phyloP scores from a whole-genome alignment of 2,888 invertebrate species.

The Aspidiotus rigidus region DNA sequence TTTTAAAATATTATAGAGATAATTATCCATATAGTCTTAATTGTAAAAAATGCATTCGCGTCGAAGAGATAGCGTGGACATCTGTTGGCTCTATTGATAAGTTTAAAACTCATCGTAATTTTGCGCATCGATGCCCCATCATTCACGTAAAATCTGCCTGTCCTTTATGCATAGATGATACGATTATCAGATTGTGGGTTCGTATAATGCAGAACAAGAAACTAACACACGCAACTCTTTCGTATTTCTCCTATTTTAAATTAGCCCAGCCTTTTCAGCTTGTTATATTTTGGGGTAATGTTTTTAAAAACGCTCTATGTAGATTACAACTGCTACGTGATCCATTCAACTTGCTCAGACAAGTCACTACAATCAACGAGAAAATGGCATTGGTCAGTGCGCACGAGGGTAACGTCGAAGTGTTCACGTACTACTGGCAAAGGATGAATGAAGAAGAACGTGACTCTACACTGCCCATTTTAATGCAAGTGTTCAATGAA shows the following conservation, averaged over 20 bases:
- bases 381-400: conserved; percentile 10
- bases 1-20: conserved; percentile 19
- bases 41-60: conserved; percentile 18
- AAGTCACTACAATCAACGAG: conserved; percentile 5
- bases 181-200: conserved; percentile 23
- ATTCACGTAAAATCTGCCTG: conserved; percentile 16
- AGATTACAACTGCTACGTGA: conserved; percentile 12
- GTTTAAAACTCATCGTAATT: conserved; percentile 21
- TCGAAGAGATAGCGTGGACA: conserved; percentile 23
- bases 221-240: conserved; percentile 9
- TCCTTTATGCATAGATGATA: conserved; percentile 15
- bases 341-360: conserved; percentile 5
- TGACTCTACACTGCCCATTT: not conserved
- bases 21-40: conserved; percentile 6
- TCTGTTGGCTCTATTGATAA: conserved; percentile 22
- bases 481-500: conserved; percentile 20
- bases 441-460: conserved; percentile 13
- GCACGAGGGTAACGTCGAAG: conserved; percentile 19
- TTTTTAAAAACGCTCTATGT: conserved; percentile 13
- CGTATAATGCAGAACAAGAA: conserved; percentile 18
- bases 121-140: conserved; percentile 16
- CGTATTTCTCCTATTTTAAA: conserved; percentile 19
- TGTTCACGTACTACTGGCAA: conserved; percentile 15
- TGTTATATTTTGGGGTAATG: conserved; percentile 19
- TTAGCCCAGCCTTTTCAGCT: conserved; percentile 16